Evolutionary conservation across 2,888 invertebrate species (phyloP).

Genomic region (Drosophila dives): DNA sequence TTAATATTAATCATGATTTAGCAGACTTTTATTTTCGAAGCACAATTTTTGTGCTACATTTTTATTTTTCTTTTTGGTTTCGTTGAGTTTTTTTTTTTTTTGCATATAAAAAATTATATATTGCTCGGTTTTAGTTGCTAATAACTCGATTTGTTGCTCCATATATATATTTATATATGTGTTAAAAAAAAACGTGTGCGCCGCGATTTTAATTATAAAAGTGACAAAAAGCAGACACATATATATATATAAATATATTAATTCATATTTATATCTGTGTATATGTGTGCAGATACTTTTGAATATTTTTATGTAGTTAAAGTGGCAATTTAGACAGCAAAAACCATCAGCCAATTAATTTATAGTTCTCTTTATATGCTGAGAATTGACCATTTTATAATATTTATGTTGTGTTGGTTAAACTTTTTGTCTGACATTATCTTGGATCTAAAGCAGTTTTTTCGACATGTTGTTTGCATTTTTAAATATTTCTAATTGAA

Average conservation of each 20-base stretch:
- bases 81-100: conserved; percentile 21
- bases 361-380: conserved; percentile 31
- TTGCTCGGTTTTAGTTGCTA: conserved; percentile 32
- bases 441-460: conserved; percentile 20
- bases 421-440: conserved; percentile 19
- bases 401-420: conserved; percentile 22
- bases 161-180: conserved; percentile 18
- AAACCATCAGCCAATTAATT: conserved; percentile 22
- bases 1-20: conserved; percentile 29
- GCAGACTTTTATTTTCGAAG: conserved; percentile 13
- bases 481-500: conserved; percentile 1
- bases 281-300: background rate
- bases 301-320: conserved; percentile 17
- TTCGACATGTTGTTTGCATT: background rate
- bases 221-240: conserved; percentile 52
- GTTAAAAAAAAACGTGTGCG: conserved; percentile 51
- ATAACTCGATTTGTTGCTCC: conserved; percentile 49
- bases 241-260: conserved; percentile 10
- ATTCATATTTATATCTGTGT: conserved; percentile 10
- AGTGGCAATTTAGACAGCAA: conserved; percentile 50
- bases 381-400: conserved; percentile 30
- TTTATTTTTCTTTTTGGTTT: conserved; percentile 25
- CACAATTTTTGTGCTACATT: conserved; percentile 23
- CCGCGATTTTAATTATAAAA: conserved; percentile 65
- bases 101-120: conserved; percentile 21